Evolutionary conservation across 2,113 vertebrate genomes (phyloP), one percentile per base, ranked within the genome.

Genomic region (Dicrurus megarhynchus): DNA sequence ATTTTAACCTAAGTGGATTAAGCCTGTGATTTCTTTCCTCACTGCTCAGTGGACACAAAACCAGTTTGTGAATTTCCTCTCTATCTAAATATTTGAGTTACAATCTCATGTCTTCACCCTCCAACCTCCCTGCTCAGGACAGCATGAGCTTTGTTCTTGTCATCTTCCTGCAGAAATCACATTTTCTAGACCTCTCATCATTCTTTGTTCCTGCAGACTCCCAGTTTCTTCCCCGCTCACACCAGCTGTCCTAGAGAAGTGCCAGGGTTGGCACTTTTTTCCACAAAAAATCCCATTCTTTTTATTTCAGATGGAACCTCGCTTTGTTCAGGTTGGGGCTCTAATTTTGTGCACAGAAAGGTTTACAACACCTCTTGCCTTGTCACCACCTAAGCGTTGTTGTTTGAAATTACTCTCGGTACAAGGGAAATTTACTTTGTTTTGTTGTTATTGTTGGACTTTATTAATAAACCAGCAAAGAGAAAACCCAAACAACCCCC

Each of bases 171-270:
- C 32, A 93, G 63, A 56, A 79, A 80, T 65, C 23, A 47, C 35
- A 14, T 61, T 86, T 94, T 88, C 82, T 73, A 57, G 28, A 65
- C 32, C 22, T 82, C 41, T 60, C 65, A 73, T 76, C 65, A 24
- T 65, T 42, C 46, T 42, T 39, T 84, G 35, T 39, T 71, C 39
- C 41, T 71, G 53, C 46, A 81, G 18, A 24, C 4, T 86, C 19
- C 10, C 30, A 16, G 14, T 59, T 86, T 67, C 41, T 65, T 49
- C 21, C 22, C 28, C 0, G 0, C 6, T 82, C 13, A 65, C 53
- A 24, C 17, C 21, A 47, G 11, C 9, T 39, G 23, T 26, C 35
- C 44, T 30, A 64, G 22, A 26, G 10, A 47, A 47, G 13, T 35
- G 9, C 11, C n/a, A 50, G 22, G 7, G 1, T 79, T 37, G 79